Percentiles rank a stretch among this genome's conserved stretches.
Conservation (phyloP, 2,888 invertebrate species). For the Bhutanitis thaidina region DNA sequence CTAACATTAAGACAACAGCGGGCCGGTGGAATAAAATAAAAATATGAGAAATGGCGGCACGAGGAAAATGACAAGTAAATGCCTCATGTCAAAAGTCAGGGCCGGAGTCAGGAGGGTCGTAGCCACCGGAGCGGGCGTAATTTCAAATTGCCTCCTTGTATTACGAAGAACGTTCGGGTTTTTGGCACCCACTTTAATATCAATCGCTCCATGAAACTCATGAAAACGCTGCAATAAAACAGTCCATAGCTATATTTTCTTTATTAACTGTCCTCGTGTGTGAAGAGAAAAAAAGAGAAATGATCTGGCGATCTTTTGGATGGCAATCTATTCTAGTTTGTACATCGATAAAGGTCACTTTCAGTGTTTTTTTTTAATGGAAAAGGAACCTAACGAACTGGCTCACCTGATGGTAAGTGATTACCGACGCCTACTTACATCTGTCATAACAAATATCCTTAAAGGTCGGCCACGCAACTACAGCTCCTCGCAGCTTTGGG, state of each 20-base stretch:
- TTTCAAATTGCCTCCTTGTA: conserved; percentile 56
- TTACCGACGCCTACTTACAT: too few relatives aligned
- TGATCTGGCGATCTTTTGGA: conserved; percentile 27
- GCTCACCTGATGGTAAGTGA: too few relatives aligned
- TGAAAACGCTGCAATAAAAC: conserved; percentile 21
- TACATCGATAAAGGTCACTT: too few relatives aligned
- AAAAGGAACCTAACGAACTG: too few relatives aligned
- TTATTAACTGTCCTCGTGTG: conserved; percentile 17
- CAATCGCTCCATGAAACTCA: conserved; percentile 33
- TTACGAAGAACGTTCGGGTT: conserved; percentile 35
- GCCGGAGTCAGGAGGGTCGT: conserved; percentile 29
- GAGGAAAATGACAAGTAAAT: conserved; percentile 38
- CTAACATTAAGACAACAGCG: conserved; percentile 16
- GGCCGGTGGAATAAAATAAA: conserved; percentile 26
- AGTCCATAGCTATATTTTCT: conserved; percentile 17
- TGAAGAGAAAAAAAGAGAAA: conserved; percentile 4
- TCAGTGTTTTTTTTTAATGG: too few relatives aligned
- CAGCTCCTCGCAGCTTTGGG: too few relatives aligned
- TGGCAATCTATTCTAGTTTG: too few relatives aligned
- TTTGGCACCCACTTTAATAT: conserved; percentile 50
- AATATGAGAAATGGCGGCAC: conserved; percentile 33
- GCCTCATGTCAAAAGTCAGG: conserved; percentile 35
- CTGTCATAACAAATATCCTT: too few relatives aligned
- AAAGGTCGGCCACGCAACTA: too few relatives aligned
- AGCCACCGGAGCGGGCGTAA: conserved; percentile 48